phyloP scores from a whole-genome alignment of 2,888 invertebrate species.

The Cryptocheilus praepositus region DNA sequence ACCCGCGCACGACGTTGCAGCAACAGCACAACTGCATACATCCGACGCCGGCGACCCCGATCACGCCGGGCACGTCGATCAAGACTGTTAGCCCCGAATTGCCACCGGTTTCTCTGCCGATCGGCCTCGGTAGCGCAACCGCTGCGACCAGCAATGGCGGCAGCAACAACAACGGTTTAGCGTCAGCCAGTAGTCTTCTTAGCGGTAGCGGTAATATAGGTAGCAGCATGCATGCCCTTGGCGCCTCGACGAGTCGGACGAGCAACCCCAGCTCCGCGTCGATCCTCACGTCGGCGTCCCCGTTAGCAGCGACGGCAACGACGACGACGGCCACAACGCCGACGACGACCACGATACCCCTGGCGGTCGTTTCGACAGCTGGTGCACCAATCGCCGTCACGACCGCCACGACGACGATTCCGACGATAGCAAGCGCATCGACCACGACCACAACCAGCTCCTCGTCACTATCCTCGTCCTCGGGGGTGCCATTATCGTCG shows the following conservation, averaged over 20 bases:
- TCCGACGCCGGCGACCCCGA: constrained; percentile 68
- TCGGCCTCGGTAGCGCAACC: constrained; percentile 55
- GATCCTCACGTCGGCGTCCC: constrained; percentile 18
- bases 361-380: constrained; percentile 10
- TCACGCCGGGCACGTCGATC: constrained; percentile 69
- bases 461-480: neutral
- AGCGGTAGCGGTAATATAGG: constrained; percentile 47
- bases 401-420: constrained; percentile 52
- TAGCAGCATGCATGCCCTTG: constrained; percentile 44
- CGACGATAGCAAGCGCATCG: constrained; percentile 47
- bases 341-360: constrained; percentile 34
- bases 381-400: constrained; percentile 50
- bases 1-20: constrained; percentile 59
- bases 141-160: constrained; percentile 43
- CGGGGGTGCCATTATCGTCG: constrained; percentile 15
- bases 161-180: constrained; percentile 51
- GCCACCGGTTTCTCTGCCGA: constrained; percentile 68
- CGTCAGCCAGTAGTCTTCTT: constrained; percentile 54
- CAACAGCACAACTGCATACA: constrained; percentile 63
- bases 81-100: constrained; percentile 69
- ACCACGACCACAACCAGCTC: constrained; percentile 57
- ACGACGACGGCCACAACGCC: neutral
- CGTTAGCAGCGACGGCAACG: constrained; percentile 14
- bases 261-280: constrained; percentile 28
- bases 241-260: constrained; percentile 57